A percentile compares a stretch with the other conserved stretches of the same genome.
These are phyloP conservation scores for Dicranocentrus wangi DNA, from an alignment of 2,888 invertebrate species.

Conservation along the genomic window DNA sequence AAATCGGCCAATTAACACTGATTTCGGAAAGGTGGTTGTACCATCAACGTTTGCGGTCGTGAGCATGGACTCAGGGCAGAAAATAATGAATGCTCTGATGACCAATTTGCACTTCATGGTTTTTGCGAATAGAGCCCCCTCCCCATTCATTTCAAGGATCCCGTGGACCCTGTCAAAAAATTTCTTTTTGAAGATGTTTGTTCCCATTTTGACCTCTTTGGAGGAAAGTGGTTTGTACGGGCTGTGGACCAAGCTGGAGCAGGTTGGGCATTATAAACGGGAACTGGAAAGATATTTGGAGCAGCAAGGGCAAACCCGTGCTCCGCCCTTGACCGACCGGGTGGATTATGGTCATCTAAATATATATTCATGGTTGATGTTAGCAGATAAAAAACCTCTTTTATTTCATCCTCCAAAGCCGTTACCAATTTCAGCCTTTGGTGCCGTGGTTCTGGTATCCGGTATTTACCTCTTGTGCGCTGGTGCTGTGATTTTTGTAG, in stretches of 20 bases:
- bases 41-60: constrained; percentile 32
- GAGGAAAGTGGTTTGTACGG: constrained; percentile 27
- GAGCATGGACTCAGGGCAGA: constrained; percentile 30
- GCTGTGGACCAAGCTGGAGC: constrained; percentile 31
- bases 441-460: too few species aligned
- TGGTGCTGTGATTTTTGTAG: too few species aligned
- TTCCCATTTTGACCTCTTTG: constrained; percentile 9
- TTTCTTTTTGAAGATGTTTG: constrained; percentile 38
- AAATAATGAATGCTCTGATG: constrained; percentile 29
- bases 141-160: constrained; percentile 23
- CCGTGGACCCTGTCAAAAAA: constrained; percentile 31
- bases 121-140: not conserved
- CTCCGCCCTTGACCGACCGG: too few species aligned
- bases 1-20: not conserved
- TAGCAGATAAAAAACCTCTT: too few species aligned
- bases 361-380: too few species aligned
- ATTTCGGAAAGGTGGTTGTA: not conserved
- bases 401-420: too few species aligned
- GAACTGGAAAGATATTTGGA: constrained; percentile 14
- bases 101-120: not conserved
- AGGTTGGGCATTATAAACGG: constrained; percentile 22
- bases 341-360: too few species aligned
- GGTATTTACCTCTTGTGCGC: too few species aligned
- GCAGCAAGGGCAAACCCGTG: too few species aligned
- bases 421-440: too few species aligned